Evolutionary conservation across 2,797 vertebrate genomes (phyloP), one percentile per base, ranked within the genome.

Genomic region (Sarcophilus harrisii): DNA sequence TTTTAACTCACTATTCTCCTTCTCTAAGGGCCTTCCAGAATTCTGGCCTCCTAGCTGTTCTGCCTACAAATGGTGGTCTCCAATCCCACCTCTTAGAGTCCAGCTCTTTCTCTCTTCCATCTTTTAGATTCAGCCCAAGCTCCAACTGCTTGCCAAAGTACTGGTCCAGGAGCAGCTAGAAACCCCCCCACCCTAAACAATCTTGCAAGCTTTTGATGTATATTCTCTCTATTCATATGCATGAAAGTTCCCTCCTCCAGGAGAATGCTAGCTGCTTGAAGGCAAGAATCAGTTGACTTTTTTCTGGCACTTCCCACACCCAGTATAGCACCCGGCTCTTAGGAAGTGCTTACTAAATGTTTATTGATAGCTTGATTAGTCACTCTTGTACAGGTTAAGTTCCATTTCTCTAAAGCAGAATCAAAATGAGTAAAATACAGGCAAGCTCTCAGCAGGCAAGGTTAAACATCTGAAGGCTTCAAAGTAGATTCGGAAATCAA

Each of bases 41-140:
- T 32, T 59, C 45, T 95, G 52, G 18, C 27, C 8, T 92, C 81
- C 29, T 91, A 93, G 92, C 58, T 90, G 11, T 92, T 95, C 95
- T 8, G 66, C 66, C 18, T 73, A 38, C 62, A 66, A 66, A 9
- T 38, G n/a, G 38, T 24, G 0, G 6, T 21, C 62, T 66, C 32
- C 32, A n/a, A n/a, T n/a, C 5, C 0, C 57, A 58, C 14, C 57
- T 58, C 57, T 58, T 58, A 58, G 59, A 60, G 30, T 60, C 28
- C 28, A 11, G 58, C 59, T 59, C 4, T 30, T 30, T 30, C 29
- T 60, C 28, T 2, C 59, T 60, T 60, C 28, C 59, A 30, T 29
- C 59, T 58, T 27, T 28, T 58, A 27, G 58, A 58, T 8, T 27
- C 24, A 58, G 57, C 58, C 58, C 27, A 27, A 28, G 58, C 5